Evolutionary conservation across 1,140 invertebrate species (phyloP).

Genomic region (Drosophila seguyi): DNA sequence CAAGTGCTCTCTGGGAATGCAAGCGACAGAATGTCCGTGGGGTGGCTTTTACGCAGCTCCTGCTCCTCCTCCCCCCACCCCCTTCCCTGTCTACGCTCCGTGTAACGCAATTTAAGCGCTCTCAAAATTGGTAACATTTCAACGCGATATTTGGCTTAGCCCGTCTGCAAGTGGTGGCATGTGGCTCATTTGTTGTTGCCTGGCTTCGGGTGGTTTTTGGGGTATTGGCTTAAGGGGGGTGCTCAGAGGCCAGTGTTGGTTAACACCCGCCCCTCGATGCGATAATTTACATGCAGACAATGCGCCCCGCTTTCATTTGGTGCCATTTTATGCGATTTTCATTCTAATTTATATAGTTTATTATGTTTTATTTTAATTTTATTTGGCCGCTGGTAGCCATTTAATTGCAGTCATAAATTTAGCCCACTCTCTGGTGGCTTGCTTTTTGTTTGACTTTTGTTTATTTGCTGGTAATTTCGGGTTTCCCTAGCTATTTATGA

Average conservation of each 20-base stretch:
- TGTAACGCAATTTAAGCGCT: slow-evolving; percentile 76
- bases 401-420: slow-evolving; percentile 76
- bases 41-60: slow-evolving; percentile 14
- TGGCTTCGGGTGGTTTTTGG: slow-evolving; percentile 11
- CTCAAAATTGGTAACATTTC: slow-evolving; percentile 76
- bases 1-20: slow-evolving; percentile 56
- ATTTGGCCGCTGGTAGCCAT: slow-evolving; percentile 42
- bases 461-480: slow-evolving; percentile 40
- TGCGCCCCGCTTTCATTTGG: slow-evolving; percentile 23
- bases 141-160: slow-evolving; percentile 61
- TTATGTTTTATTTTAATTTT: slow-evolving; percentile 47
- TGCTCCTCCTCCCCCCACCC: background rate
- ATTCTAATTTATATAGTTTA: slow-evolving; percentile 56
- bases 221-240: slow-evolving; percentile 1
- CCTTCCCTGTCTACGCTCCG: background rate
- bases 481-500: slow-evolving; percentile 23
- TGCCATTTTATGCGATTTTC: slow-evolving; percentile 47
- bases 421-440: slow-evolving; percentile 9
- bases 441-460: slow-evolving; percentile 19
- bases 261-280: slow-evolving; percentile 48
- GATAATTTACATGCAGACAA: slow-evolving; percentile 62
- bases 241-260: slow-evolving; percentile 42
- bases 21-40: slow-evolving; percentile 47
- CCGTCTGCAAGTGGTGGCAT: slow-evolving; percentile 61
- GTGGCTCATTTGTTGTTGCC: slow-evolving; percentile 51